Evolutionary conservation across 2,888 invertebrate genomes (phyloP).

Genomic region (Drosophila mulleri): DNA sequence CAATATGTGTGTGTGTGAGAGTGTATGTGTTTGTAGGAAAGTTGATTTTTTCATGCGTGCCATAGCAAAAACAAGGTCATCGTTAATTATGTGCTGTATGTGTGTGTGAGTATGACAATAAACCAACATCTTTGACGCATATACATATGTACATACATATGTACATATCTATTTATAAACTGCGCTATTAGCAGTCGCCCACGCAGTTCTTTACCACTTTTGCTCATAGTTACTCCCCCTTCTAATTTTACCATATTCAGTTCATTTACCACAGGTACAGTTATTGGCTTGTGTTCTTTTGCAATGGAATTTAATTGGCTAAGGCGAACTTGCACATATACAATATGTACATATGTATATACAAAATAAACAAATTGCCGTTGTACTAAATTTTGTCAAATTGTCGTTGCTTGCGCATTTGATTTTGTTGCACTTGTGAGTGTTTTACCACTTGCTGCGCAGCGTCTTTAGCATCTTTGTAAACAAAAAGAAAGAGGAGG

Average conservation of each 20-base stretch:
- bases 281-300: constrained; percentile 43
- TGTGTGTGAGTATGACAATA: constrained; percentile 15
- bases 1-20: constrained; percentile 16
- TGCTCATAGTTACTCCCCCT: not conserved
- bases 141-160: constrained; percentile 2
- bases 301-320: constrained; percentile 44
- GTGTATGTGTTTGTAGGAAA: constrained; percentile 43
- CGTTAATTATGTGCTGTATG: constrained; percentile 17
- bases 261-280: constrained; percentile 62
- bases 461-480: constrained; percentile 20
- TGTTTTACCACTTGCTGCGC: constrained; percentile 22
- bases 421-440: constrained; percentile 21
- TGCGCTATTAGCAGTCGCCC: constrained; percentile 18
- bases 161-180: constrained; percentile 37
- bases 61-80: constrained; percentile 60
- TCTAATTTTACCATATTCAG: constrained; percentile 1
- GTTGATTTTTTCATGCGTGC: constrained; percentile 56
- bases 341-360: not conserved
- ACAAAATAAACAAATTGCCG: constrained; percentile 2
- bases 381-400: not conserved
- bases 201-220: constrained; percentile 36
- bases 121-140: constrained; percentile 45
- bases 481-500: constrained; percentile 18
- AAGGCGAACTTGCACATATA: constrained; percentile 5
- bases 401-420: constrained; percentile 1